Conservation (phyloP, 2,113 vertebrate species). For the Pangasianodon gigas region DNA sequence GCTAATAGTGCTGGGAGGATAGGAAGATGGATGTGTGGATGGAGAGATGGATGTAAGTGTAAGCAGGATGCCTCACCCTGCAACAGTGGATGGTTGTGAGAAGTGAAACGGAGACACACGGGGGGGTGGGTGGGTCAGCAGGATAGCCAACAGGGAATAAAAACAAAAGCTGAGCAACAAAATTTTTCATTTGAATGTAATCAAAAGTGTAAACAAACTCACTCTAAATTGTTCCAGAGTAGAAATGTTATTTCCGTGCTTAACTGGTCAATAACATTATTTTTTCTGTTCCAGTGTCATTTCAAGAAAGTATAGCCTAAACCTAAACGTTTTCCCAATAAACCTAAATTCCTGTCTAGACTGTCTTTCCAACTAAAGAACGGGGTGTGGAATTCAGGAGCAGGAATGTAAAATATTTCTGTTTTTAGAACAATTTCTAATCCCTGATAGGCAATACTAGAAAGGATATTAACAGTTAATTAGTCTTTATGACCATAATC, state of each 20-base stretch:
- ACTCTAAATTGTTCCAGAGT: not conserved
- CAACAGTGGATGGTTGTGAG: slow-evolving; percentile 35
- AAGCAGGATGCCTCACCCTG: slow-evolving; percentile 33
- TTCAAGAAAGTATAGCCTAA: not conserved
- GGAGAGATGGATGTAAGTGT: slow-evolving; percentile 36
- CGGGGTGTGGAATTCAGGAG: not conserved
- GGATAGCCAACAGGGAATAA: not conserved
- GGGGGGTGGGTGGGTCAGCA: not conserved
- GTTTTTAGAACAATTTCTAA: not conserved
- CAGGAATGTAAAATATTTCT: no score
- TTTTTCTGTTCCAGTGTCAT: not conserved
- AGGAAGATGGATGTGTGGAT: slow-evolving; percentile 47
- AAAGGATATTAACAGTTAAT: not conserved
- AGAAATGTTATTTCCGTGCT: not conserved
- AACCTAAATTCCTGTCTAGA: not conserved
- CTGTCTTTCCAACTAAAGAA: not conserved
- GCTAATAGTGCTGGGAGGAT: slow-evolving; percentile 47
- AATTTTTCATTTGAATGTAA: not conserved
- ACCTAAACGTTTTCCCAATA: not conserved
- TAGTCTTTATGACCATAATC: not conserved
- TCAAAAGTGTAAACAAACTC: not conserved
- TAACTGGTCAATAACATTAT: not conserved
- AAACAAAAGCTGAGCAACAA: not conserved
- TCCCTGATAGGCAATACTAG: not conserved
- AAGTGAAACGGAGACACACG: not conserved